Evolutionary conservation across 2,797 vertebrate species (phyloP), one percentile per base, ranked within the genome.

Genomic region (Poecile montanus): DNA sequence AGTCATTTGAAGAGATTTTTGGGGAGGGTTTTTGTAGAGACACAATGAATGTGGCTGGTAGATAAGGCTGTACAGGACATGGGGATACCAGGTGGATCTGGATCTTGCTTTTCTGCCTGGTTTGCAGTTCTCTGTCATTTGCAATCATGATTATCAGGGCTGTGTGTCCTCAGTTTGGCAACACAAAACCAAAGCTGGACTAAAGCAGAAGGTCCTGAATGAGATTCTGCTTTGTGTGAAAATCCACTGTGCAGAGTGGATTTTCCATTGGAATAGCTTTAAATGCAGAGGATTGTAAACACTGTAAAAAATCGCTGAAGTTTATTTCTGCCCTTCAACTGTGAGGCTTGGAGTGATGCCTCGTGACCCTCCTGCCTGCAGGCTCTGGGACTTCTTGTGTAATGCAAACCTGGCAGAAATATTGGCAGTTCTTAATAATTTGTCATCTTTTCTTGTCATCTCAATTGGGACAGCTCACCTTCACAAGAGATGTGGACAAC

Each of bases 381-480:
- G 9, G 13, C 40, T 38, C 51, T 20, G 36, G 36, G 51, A 17
- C 34, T 75, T 91, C 68, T 82, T 56, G 21, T 22, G 79, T 94
- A 30, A 32, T 92, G 44, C 67, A 86, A 72, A 88, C 32, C 20
- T 81, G 76, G 40, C 57, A 90, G 87, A 88, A 93, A 50, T 54
- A 53, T 2, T 74, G 83, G 30, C 47, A 61, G 34, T 15, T 93
- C 58, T 40, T 40, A 40, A 78, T 78, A 74, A 91, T 62, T 81
- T 74, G 44, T 38, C 19, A 16, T 58, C n/a, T 89, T 92, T 9
- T 44, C 57, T 80, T 82, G 40, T 82, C 34, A 13, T 47, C 48
- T 82, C 7, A 4, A 0, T 45, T 7, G 57, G 73, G 83, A 32
- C 1, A 5, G n/a, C 29, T 81, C 27, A 29, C 85, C 32, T 88